A percentile compares a stretch with the other conserved stretches of the same genome.
phyloP scores from a whole-genome alignment of 2,888 invertebrate species.

The Brenthis hecate region DNA sequence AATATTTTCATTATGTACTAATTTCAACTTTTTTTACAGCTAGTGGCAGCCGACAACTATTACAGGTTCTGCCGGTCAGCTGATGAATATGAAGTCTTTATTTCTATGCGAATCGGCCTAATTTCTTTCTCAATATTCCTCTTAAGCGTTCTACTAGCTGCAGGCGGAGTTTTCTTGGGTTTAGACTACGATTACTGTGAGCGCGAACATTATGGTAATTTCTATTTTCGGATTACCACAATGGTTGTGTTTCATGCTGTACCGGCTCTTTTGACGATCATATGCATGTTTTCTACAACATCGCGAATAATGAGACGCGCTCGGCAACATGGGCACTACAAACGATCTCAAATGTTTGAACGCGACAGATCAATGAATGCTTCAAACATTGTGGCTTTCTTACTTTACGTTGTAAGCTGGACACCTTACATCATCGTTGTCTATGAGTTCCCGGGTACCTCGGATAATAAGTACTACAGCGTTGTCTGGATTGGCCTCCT shows the following conservation, averaged over 20 bases:
- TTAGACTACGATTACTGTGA: conserved; percentile 87
- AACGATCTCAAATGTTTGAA: conserved; percentile 83
- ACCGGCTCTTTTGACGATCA: conserved; percentile 81
- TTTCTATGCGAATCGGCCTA: conserved; percentile 74
- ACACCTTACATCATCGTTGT: conserved; percentile 85
- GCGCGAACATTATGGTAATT: conserved; percentile 77
- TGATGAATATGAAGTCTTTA: conserved; percentile 66
- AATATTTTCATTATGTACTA: not conserved
- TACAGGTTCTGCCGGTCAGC: conserved; percentile 80
- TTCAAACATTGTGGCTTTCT: conserved; percentile 85
- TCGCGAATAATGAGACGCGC: conserved; percentile 77
- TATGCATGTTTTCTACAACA: conserved; percentile 77
- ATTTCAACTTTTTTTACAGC: conserved; percentile 48
- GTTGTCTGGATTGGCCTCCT: conserved; percentile 86
- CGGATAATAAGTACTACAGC: conserved; percentile 84
- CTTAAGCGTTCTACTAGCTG: conserved; percentile 79
- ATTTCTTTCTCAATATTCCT: conserved; percentile 82
- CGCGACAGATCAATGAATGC: conserved; percentile 84
- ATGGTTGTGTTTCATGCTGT: conserved; percentile 82
- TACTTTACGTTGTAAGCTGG: conserved; percentile 85
- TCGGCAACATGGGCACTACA: conserved; percentile 79
- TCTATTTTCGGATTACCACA: conserved; percentile 81
- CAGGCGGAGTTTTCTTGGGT: conserved; percentile 83
- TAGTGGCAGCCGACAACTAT: conserved; percentile 86
- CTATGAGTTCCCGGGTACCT: conserved; percentile 71